Evolutionary conservation across 2,113 vertebrate species (phyloP).

Genomic region (Plestiodon gilberti): DNA sequence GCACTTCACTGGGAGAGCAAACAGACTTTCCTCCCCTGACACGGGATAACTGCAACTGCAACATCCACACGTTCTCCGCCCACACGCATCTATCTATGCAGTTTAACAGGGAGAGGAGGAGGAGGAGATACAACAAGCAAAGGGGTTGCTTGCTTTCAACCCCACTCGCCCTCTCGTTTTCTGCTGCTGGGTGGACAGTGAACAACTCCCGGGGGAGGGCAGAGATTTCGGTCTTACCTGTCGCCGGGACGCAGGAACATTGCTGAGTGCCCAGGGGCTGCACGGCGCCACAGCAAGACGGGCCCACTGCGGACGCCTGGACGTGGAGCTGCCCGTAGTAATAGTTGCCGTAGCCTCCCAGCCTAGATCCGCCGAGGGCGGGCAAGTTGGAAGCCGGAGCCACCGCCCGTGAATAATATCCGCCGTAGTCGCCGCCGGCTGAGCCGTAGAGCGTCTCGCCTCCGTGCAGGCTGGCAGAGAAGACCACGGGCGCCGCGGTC

Average conservation of each 20-base stretch:
- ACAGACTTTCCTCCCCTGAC: too few species aligned
- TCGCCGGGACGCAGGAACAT: slow-evolving; percentile 88
- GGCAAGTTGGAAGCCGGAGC: slow-evolving; percentile 83
- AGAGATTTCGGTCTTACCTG: slow-evolving; percentile 76
- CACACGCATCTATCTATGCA: too few species aligned
- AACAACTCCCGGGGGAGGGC: not conserved
- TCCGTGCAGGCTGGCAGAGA: slow-evolving; percentile 81
- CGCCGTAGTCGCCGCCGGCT: slow-evolving; percentile 83
- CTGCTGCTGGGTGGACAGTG: too few species aligned
- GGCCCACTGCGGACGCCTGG: slow-evolving; percentile 85
- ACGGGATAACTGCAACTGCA: too few species aligned
- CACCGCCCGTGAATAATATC: slow-evolving; percentile 87
- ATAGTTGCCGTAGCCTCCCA: slow-evolving; percentile 90
- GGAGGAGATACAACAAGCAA: too few species aligned
- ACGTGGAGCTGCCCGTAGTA: slow-evolving; percentile 95
- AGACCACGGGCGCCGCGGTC: slow-evolving; percentile 83
- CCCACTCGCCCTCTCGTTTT: not conserved
- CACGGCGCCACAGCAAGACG: slow-evolving; percentile 90
- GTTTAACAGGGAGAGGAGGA: too few species aligned
- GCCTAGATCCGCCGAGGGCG: slow-evolving; percentile 81
- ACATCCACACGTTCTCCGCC: too few species aligned
- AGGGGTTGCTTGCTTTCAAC: not conserved
- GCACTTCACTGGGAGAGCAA: too few species aligned
- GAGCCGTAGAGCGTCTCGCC: slow-evolving; percentile 88
- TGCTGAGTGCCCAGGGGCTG: slow-evolving; percentile 88